Conservation (phyloP, 2,888 invertebrate genomes). For the Harpagoxenus sublaevis region DNA sequence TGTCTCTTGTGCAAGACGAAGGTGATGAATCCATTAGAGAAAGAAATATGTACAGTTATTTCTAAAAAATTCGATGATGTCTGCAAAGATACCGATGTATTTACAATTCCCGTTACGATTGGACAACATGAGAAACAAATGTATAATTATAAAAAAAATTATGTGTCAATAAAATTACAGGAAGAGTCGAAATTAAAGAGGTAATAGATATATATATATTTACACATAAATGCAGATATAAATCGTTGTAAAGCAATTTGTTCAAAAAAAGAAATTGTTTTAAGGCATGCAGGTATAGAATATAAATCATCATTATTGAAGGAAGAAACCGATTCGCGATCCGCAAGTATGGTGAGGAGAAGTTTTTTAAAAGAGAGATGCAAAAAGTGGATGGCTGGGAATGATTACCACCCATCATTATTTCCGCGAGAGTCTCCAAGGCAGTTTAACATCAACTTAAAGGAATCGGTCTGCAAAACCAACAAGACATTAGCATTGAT, state of each 20-base stretch:
- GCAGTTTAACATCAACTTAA: constrained; percentile 74
- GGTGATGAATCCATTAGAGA: constrained; percentile 24
- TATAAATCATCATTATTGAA: constrained; percentile 79
- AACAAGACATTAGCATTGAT: constrained; percentile 90
- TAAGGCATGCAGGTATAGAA: constrained; percentile 13
- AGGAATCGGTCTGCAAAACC: constrained; percentile 80
- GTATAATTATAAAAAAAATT: constrained; percentile 74
- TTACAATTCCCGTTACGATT: constrained; percentile 64
- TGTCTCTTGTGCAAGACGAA: constrained; percentile 78
- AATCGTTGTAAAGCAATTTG: background rate
- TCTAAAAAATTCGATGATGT: constrained; percentile 69
- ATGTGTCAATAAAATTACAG: constrained; percentile 44
- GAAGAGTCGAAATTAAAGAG: constrained; percentile 59
- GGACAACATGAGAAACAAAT: constrained; percentile 70
- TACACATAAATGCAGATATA: background rate
- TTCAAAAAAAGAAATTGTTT: background rate
- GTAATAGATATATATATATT: constrained; percentile 47
- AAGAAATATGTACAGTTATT: constrained; percentile 73
- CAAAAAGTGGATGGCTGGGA: constrained; percentile 80
- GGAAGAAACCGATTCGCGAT: constrained; percentile 87
- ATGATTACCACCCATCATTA: constrained; percentile 80
- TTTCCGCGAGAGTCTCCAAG: constrained; percentile 81
- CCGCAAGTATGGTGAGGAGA: constrained; percentile 87
- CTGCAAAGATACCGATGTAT: constrained; percentile 80
- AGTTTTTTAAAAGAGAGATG: constrained; percentile 77